These are phyloP conservation scores for Lycaena phlaeas DNA, from an alignment of 2,888 invertebrate genomes.

Conservation along the genomic window DNA sequence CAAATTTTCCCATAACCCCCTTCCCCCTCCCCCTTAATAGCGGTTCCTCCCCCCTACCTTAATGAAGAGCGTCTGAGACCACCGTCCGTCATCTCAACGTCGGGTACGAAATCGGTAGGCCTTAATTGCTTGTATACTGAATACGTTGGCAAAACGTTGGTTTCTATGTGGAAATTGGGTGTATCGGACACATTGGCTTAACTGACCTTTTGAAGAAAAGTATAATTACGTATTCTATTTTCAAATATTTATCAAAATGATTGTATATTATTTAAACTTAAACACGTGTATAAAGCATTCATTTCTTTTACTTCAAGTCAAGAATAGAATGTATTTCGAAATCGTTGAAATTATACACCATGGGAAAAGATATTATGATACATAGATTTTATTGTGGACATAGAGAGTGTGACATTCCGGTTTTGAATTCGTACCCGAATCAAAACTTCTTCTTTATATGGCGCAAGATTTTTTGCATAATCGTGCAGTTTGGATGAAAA, in stretches of 20 bases:
- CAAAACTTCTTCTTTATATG: background rate
- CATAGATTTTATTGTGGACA: no score
- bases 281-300: no score
- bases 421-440: constrained; percentile 2
- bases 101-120: constrained; percentile 56
- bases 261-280: no score
- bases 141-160: constrained; percentile 5
- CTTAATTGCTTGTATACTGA: constrained; percentile 46
- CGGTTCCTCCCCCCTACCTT: constrained; percentile 33
- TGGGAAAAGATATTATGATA: no score
- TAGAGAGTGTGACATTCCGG: background rate
- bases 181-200: background rate
- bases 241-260: no score
- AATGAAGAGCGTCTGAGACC: constrained; percentile 65
- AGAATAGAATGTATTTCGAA: no score
- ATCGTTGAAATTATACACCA: no score
- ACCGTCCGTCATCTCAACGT: constrained; percentile 59
- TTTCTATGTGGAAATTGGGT: background rate
- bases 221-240: no score
- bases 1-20: constrained; percentile 71
- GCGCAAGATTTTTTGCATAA: constrained; percentile 2
- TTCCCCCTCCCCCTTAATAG: constrained; percentile 31
- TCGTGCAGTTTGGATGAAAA: constrained; percentile 3
- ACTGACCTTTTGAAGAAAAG: no score
- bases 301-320: no score